A percentile compares a stretch with the other conserved stretches of the same genome.
Evolutionary conservation across 2,888 invertebrate species (phyloP).

Genomic region (Melanotus villosus): DNA sequence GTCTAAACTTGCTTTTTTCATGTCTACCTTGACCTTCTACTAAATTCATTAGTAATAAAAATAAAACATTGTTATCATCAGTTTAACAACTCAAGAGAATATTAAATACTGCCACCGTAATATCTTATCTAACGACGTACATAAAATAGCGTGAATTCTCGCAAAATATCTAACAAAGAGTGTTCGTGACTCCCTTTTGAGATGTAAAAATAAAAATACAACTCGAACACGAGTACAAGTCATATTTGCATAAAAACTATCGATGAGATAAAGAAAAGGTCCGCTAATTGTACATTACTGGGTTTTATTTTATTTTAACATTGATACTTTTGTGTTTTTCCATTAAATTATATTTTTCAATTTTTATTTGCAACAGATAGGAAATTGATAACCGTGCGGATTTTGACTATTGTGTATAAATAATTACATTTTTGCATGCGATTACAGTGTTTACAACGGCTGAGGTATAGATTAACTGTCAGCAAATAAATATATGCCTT

Average conservation of each 20-base stretch:
- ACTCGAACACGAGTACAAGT: slow-evolving; percentile 3
- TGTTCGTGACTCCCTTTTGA: slow-evolving; percentile 31
- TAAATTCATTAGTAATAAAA: neutral
- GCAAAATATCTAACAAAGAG: neutral
- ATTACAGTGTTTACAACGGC: neutral
- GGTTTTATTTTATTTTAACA: neutral
- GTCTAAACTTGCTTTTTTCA: no score
- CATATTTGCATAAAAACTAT: slow-evolving; percentile 29
- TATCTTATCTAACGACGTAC: slow-evolving; percentile 37
- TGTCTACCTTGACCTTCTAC: neutral
- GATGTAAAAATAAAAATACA: slow-evolving; percentile 35
- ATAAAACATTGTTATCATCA: neutral
- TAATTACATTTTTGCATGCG: slow-evolving; percentile 15
- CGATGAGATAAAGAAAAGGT: neutral
- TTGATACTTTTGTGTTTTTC: neutral
- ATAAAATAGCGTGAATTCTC: slow-evolving; percentile 31
- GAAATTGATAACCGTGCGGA: neutral
- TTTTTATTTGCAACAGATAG: neutral
- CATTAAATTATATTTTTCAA: no score
- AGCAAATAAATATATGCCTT: slow-evolving; percentile 22
- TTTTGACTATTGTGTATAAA: slow-evolving; percentile 7
- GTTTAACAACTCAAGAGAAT: neutral
- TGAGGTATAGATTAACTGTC: slow-evolving; percentile 24
- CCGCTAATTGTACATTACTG: neutral
- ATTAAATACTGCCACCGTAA: slow-evolving; percentile 17